phyloP scores from a whole-genome alignment of 2,888 invertebrate genomes.

The Neocrepidodera transversa region DNA sequence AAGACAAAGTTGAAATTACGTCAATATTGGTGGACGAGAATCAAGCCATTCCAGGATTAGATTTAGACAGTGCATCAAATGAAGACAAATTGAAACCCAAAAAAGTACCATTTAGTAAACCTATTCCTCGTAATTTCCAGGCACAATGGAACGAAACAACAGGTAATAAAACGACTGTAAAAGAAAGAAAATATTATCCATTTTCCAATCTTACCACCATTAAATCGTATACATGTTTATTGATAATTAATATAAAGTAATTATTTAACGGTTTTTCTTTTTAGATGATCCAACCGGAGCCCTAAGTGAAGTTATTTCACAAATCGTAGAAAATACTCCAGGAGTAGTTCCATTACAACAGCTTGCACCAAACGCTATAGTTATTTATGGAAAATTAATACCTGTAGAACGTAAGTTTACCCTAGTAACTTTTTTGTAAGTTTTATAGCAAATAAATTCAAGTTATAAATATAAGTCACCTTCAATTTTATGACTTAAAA shows the following conservation, averaged over 20 bases:
- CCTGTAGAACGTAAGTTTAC: constrained; percentile 72
- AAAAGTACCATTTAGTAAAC: constrained; percentile 93
- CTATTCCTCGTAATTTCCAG: constrained; percentile 95
- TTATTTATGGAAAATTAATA: constrained; percentile 83
- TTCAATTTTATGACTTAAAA: no score
- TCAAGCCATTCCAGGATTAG: constrained; percentile 83
- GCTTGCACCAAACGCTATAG: constrained; percentile 80
- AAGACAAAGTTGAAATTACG: constrained; percentile 85
- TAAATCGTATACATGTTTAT: no score
- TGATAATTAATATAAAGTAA: no score
- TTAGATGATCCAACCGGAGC: constrained; percentile 61
- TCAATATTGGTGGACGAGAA: constrained; percentile 83
- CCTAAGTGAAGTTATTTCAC: constrained; percentile 72
- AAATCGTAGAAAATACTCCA: constrained; percentile 78
- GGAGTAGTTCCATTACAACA: constrained; percentile 80
- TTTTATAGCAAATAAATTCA: no score
- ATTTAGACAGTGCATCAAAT: constrained; percentile 72
- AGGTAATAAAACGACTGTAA: constrained; percentile 36
- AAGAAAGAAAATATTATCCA: no score
- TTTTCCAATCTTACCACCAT: no score
- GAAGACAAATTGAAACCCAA: constrained; percentile 78
- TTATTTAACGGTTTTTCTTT: constrained; percentile 20
- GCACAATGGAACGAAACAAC: constrained; percentile 92
- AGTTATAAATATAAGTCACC: no score
- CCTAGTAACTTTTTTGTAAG: not conserved